Base-by-base conservation (phyloP, 2,113 vertebrate species). In the Anolis carolinensis region DNA sequence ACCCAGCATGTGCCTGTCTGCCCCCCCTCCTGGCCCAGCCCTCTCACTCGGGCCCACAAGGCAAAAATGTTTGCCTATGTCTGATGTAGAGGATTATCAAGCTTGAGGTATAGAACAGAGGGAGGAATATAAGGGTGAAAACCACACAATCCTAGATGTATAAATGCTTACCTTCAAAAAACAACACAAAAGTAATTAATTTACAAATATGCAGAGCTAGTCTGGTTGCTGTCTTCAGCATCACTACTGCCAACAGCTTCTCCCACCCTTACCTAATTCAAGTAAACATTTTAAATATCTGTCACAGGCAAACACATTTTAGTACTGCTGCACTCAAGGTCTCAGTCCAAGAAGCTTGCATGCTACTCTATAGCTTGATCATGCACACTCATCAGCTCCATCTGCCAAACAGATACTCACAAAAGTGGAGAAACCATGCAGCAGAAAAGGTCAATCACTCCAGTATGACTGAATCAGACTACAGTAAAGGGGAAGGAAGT, bases 371-470 rank as follows among this genome's bases (percentile, higher is more conserved):
- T 30, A 68, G 79, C 36, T 78, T 36, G 71, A 79, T 83, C 87
- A 89, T 88, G 89, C 89, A 85, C 88, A 80, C 67, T 67, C 62
- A 77, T 73, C 68, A 82, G 83, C 86, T 81, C 84, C 65, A 59
- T 78, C 36, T 87, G 73, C 32, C 73, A 39, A 68, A 77, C 52
- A 25, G 39, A 87, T n/a, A 86, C 11, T 74, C 82, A 87, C 30
- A 25, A 34, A 50, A 30, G 84, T 88, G 52, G 75, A 92, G 90
- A 86, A 0, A 91, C 62, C 94, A 94, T 95, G 94, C 94, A 92
- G 80, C 86, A 92, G 92, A 89, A 90, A 89, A 85, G 73, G 39
- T 73, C 39, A 78, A 44, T 50, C 79, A 76, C 71, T 86, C 39
- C 71, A 87, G 76, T 55, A 70, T 20, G 21, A 71, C 62, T 50